These are phyloP conservation scores for Sebastes oblongus DNA, from an alignment of 2,797 vertebrate genomes.

Conservation along the genomic window DNA sequence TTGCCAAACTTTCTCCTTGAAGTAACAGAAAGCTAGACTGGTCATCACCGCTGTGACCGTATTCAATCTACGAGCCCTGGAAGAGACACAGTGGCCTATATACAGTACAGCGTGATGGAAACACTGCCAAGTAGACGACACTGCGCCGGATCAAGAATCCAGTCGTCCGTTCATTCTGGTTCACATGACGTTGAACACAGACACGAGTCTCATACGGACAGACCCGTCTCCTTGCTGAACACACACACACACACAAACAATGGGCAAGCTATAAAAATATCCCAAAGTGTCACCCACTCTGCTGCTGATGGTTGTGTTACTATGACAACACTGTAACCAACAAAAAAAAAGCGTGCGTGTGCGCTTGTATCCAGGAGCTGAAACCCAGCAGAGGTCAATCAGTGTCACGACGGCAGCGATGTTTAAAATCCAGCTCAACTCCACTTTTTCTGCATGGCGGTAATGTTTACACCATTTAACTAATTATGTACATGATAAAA, in stretches of 20 bases:
- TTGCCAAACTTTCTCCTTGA: conserved; percentile 11
- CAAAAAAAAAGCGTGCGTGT: conserved; percentile 37
- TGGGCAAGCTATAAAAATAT: conserved; percentile 71
- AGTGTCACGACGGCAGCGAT: conserved; percentile 34
- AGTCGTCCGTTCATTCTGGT: conserved; percentile 10
- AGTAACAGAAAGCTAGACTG: not conserved
- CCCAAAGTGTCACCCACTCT: conserved; percentile 64
- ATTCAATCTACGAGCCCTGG: not conserved
- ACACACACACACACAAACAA: conserved; percentile 22
- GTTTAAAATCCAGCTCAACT: conserved; percentile 2
- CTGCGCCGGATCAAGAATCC: not conserved
- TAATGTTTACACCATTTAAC: not conserved
- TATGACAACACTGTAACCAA: conserved; percentile 71
- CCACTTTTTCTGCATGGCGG: not conserved
- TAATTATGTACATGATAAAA: not conserved
- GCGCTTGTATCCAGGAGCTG: conserved; percentile 32
- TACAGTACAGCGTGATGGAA: conserved; percentile 1
- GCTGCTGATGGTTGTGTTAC: conserved; percentile 65
- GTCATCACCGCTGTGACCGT: conserved; percentile 19
- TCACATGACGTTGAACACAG: not conserved
- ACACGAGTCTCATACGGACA: conserved; percentile 3
- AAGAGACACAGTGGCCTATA: conserved; percentile 31
- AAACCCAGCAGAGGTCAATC: conserved; percentile 58
- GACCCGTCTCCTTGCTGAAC: conserved; percentile 31
- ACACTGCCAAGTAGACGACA: not conserved